phyloP scores from a whole-genome alignment of 2,797 vertebrate species.

The Crocodylus rhombifer region DNA sequence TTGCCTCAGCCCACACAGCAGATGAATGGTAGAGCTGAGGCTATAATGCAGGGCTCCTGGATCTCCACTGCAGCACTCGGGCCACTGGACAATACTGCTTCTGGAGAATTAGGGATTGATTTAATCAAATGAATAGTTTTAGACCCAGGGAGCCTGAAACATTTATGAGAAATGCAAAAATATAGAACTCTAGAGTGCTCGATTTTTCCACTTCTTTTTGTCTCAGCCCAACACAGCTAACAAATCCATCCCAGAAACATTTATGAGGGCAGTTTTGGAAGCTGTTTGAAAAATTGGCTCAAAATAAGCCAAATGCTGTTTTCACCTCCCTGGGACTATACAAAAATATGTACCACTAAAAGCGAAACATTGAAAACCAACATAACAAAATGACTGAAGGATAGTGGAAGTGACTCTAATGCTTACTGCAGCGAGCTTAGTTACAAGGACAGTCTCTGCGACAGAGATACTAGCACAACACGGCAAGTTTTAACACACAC shows the following conservation, averaged over 20 bases:
- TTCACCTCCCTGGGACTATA: background rate
- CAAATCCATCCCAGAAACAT: background rate
- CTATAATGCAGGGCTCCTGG: background rate
- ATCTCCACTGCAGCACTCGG: background rate
- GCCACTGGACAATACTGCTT: background rate
- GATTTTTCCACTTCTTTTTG: too few species aligned
- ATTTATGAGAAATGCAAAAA: too few species aligned
- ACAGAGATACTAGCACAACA: background rate
- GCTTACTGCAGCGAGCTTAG: too few species aligned
- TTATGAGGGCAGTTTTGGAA: background rate
- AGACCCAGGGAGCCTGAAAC: background rate
- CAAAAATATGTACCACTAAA: too few species aligned
- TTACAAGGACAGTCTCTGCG: too few species aligned
- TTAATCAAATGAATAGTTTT: background rate
- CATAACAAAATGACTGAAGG: too few species aligned
- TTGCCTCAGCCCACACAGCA: background rate
- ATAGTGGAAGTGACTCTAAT: too few species aligned
- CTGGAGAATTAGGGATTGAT: background rate
- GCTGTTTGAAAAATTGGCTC: background rate
- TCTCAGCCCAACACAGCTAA: too few species aligned
- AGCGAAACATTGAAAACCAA: too few species aligned
- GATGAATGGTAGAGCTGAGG: background rate
- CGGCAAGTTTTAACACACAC: background rate
- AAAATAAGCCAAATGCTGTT: background rate
- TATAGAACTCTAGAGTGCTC: too few species aligned